Evolutionary conservation across 2,888 invertebrate genomes (phyloP).

Genomic region (Rhorus exstirpatorius): DNA sequence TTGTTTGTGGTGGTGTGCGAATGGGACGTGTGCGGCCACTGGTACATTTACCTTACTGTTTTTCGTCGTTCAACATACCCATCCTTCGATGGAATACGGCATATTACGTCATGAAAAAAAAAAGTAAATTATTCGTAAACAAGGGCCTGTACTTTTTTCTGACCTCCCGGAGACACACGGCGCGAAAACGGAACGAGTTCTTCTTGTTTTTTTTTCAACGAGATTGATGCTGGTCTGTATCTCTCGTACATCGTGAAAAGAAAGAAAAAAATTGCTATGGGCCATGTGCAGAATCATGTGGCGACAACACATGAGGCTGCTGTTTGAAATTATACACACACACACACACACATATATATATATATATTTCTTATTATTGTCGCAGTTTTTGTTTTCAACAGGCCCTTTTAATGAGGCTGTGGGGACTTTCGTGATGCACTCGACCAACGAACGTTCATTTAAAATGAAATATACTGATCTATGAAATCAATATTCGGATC

Average conservation of each 20-base stretch:
- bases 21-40: too few relatives aligned
- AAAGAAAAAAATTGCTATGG: slow-evolving; percentile 36
- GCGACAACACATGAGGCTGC: slow-evolving; percentile 53
- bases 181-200: slow-evolving; percentile 6
- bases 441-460: neutral
- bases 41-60: too few relatives aligned
- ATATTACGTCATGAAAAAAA: slow-evolving; percentile 34
- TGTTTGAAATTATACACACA: slow-evolving; percentile 46
- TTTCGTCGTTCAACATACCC: neutral
- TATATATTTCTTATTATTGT: slow-evolving; percentile 40
- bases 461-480: neutral
- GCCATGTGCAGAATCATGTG: slow-evolving; percentile 65
- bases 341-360: too few relatives aligned
- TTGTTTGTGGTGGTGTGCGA: too few relatives aligned
- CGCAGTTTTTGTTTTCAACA: slow-evolving; percentile 20
- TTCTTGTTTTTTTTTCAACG: slow-evolving; percentile 40
- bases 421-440: neutral
- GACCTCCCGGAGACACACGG: slow-evolving; percentile 58
- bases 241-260: slow-evolving; percentile 14
- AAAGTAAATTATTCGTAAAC: slow-evolving; percentile 46
- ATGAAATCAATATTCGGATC: neutral
- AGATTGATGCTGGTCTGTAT: slow-evolving; percentile 50
- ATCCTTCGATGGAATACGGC: slow-evolving; percentile 17
- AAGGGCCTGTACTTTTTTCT: slow-evolving; percentile 49
- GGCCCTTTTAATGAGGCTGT: slow-evolving; percentile 14